Evolutionary conservation across 2,797 vertebrate genomes (phyloP).

Genomic region (Molossus molossus): DNA sequence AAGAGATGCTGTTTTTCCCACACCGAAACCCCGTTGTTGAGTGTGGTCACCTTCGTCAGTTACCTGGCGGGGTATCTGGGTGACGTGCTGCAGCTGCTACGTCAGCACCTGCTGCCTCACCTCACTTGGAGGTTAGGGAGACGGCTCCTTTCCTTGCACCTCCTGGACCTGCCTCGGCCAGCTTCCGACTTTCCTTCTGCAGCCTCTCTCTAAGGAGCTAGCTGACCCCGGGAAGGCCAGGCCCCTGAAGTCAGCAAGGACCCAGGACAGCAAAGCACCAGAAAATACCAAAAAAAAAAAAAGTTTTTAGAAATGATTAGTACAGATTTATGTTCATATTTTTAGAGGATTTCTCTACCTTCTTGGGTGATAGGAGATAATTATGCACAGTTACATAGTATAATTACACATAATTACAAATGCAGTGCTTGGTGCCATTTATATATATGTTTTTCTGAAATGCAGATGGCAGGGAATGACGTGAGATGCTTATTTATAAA

Average conservation of each 20-base stretch:
- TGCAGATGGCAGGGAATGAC: not conserved
- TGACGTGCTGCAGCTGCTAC: not conserved
- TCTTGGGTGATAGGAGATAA: slow-evolving; percentile 13
- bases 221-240: not conserved
- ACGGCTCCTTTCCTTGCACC: not conserved
- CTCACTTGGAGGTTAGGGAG: not conserved
- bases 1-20: not conserved
- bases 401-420: not conserved
- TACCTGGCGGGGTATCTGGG: not conserved
- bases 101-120: not conserved
- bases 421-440: not conserved
- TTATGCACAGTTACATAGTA: not conserved
- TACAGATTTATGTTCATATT: not conserved
- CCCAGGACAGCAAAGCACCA: not conserved
- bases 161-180: not conserved
- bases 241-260: not conserved
- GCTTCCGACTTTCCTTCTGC: not conserved
- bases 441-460: not conserved
- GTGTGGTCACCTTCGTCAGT: not conserved
- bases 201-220: not conserved
- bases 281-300: not conserved
- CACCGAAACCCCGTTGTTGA: not conserved
- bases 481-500: not conserved
- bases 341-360: not conserved
- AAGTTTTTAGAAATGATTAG: not conserved